Evolutionary conservation across 2,888 invertebrate genomes (phyloP).

Genomic region (Eupithecia centaureata): DNA sequence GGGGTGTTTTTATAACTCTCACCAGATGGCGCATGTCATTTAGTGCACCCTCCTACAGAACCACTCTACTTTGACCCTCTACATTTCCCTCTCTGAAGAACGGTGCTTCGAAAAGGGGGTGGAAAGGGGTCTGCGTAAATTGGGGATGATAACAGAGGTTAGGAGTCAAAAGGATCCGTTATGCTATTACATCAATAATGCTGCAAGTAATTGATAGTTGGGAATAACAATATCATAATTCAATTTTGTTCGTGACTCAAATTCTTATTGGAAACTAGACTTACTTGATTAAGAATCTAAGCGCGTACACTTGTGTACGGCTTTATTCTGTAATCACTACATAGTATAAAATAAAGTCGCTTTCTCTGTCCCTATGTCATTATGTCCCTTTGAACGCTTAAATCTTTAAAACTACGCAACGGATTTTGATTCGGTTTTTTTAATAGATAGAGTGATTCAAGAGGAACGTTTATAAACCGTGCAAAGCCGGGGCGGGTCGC

Average conservation of each 20-base stretch:
- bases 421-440: no score
- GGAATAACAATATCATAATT: constrained; percentile 77
- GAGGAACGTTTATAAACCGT: no score
- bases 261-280: constrained; percentile 27
- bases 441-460: no score
- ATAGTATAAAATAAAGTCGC: no score
- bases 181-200: constrained; percentile 74
- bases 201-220: constrained; percentile 70
- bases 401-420: no score
- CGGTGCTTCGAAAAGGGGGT: constrained; percentile 15
- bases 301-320: no score
- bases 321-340: neutral
- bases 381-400: no score
- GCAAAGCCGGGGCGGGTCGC: no score
- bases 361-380: no score
- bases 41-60: constrained; percentile 65
- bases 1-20: constrained; percentile 78
- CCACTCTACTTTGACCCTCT: constrained; percentile 51
- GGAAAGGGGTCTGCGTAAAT: constrained; percentile 46
- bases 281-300: neutral
- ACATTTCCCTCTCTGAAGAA: constrained; percentile 33
- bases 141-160: constrained; percentile 66
- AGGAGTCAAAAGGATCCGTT: constrained; percentile 78
- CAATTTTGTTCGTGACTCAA: constrained; percentile 52
- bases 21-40: constrained; percentile 81